Conservation (phyloP, 2,797 vertebrate species). For the Centropyge bicolor region DNA sequence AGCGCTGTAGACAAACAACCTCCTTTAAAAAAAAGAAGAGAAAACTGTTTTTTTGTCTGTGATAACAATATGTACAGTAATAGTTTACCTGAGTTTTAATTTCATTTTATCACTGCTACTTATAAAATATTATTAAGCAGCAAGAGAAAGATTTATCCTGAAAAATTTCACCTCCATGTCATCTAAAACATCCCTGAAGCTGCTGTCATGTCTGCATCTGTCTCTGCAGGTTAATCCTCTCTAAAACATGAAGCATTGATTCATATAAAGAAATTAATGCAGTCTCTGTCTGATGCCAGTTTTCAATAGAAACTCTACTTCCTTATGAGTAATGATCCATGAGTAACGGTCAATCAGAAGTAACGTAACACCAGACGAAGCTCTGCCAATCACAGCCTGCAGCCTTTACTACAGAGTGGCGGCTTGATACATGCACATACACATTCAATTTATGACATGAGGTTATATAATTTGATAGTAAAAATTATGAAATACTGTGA, state of each 20-base stretch:
- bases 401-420: neutral
- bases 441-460: neutral
- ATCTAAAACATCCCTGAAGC: neutral
- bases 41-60: neutral
- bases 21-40: neutral
- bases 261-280: neutral
- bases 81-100: neutral
- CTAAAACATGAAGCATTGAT: neutral
- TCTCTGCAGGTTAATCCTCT: neutral
- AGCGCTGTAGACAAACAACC: conserved; percentile 24
- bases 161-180: neutral
- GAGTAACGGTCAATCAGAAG: neutral
- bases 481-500: neutral
- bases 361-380: neutral
- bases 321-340: neutral
- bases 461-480: neutral
- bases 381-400: neutral
- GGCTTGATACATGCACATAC: neutral
- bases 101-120: neutral
- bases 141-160: neutral
- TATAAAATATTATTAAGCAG: neutral
- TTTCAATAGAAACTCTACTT: neutral
- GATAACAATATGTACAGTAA: neutral
- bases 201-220: neutral
- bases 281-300: neutral